Evolutionary conservation across 2,888 invertebrate genomes (phyloP).

Genomic region (Nomada fucata): DNA sequence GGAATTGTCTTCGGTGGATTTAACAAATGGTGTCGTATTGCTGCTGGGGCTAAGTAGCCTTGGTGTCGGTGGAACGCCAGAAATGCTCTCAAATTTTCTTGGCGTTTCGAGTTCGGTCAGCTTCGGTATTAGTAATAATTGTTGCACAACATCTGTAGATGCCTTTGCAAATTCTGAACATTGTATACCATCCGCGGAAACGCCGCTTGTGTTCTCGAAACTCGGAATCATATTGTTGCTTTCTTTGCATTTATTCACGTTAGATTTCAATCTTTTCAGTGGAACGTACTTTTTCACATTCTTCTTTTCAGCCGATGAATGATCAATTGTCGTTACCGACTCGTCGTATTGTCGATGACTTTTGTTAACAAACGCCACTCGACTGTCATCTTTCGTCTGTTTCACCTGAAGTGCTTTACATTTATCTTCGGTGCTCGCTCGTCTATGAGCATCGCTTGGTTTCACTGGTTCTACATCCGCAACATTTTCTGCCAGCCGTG

Average conservation of each 20-base stretch:
- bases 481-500: no score
- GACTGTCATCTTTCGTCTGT: neutral
- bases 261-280: conserved; percentile 76
- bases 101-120: conserved; percentile 79
- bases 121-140: conserved; percentile 63
- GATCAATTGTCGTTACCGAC: neutral
- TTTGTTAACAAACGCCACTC: neutral
- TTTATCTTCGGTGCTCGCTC: neutral
- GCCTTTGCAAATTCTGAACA: conserved; percentile 54
- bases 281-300: conserved; percentile 77
- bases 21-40: conserved; percentile 69
- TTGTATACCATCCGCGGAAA: conserved; percentile 3
- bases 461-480: neutral
- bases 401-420: neutral
- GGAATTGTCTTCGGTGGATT: conserved; percentile 71
- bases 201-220: neutral
- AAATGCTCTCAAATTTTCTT: conserved; percentile 71
- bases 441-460: neutral
- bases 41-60: conserved; percentile 77
- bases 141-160: conserved; percentile 62
- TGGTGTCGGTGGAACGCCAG: conserved; percentile 80
- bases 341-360: neutral
- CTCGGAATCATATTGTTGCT: conserved; percentile 29
- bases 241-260: conserved; percentile 63
- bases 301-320: conserved; percentile 56